A percentile compares a stretch with the other conserved stretches of the same genome.
These are phyloP conservation scores for Xestobium rufovillosum DNA, from an alignment of 2,888 invertebrate species.

Conservation along the genomic window DNA sequence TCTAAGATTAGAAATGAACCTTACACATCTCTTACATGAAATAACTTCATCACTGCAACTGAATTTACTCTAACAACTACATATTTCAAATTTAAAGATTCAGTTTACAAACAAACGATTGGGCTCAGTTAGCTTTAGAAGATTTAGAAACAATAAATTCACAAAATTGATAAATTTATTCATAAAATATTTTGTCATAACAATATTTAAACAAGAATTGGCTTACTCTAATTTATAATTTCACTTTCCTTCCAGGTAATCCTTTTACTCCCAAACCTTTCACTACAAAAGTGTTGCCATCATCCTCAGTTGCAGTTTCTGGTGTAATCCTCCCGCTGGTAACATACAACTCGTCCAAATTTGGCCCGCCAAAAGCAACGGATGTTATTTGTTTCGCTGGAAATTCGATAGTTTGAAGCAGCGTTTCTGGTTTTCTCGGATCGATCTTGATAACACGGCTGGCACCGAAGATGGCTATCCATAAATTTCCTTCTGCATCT, in stretches of 20 bases:
- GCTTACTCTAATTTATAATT: slow-evolving; percentile 17
- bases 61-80: no score
- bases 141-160: no score
- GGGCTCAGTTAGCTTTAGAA: no score
- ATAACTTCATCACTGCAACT: no score
- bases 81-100: no score
- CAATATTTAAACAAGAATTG: no score
- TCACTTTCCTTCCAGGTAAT: slow-evolving; percentile 33
- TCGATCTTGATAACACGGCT: slow-evolving; percentile 49
- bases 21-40: no score
- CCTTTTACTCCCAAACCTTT: slow-evolving; percentile 51
- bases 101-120: no score
- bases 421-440: slow-evolving; percentile 43
- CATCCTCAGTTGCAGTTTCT: slow-evolving; percentile 42
- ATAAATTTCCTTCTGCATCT: slow-evolving; percentile 64
- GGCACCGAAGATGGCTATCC: slow-evolving; percentile 65
- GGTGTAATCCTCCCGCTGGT: slow-evolving; percentile 51
- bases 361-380: slow-evolving; percentile 59
- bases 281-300: slow-evolving; percentile 52
- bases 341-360: slow-evolving; percentile 57
- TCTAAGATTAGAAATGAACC: no score
- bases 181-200: no score
- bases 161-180: no score
- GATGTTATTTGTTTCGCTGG: slow-evolving; percentile 57
- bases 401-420: slow-evolving; percentile 51